Percentiles rank a stretch among this genome's conserved stretches.
Conservation (phyloP, 2,888 invertebrate genomes). For the Zhuqinia jingwanae region DNA sequence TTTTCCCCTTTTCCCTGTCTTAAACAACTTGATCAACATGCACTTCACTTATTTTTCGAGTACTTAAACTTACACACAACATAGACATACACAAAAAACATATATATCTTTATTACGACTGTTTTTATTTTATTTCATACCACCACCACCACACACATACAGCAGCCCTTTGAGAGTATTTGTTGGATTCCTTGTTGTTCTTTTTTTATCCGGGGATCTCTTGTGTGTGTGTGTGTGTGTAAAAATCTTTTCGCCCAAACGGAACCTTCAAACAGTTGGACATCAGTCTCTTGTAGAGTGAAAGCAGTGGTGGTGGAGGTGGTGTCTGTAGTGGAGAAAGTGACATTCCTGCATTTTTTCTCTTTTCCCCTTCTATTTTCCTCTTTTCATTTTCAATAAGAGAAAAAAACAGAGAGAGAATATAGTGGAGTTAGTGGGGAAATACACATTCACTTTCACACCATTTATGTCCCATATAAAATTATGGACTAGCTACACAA, state of each 20-base stretch:
- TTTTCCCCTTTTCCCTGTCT: slow-evolving; percentile 5
- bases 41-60: slow-evolving; percentile 67
- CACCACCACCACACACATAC: slow-evolving; percentile 17
- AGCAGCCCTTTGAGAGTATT: background rate
- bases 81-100: slow-evolving; percentile 37
- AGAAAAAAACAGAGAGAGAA: background rate
- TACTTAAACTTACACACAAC: slow-evolving; percentile 57
- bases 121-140: slow-evolving; percentile 18
- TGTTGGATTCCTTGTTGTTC: too few relatives aligned
- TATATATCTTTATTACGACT: slow-evolving; percentile 37
- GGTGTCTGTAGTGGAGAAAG: slow-evolving; percentile 23
- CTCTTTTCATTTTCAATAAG: slow-evolving; percentile 36
- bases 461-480: background rate
- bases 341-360: slow-evolving; percentile 58
- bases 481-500: too few relatives aligned
- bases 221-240: slow-evolving; percentile 13
- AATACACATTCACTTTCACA: slow-evolving; percentile 5
- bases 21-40: slow-evolving; percentile 68
- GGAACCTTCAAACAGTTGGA: slow-evolving; percentile 57
- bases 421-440: background rate
- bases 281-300: slow-evolving; percentile 47
- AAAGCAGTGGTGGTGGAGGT: slow-evolving; percentile 17
- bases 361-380: background rate
- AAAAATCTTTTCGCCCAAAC: slow-evolving; percentile 56
- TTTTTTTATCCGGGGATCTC: background rate